phyloP scores from a whole-genome alignment of 2,888 invertebrate species.

The Zaprionus obscuricornis region DNA sequence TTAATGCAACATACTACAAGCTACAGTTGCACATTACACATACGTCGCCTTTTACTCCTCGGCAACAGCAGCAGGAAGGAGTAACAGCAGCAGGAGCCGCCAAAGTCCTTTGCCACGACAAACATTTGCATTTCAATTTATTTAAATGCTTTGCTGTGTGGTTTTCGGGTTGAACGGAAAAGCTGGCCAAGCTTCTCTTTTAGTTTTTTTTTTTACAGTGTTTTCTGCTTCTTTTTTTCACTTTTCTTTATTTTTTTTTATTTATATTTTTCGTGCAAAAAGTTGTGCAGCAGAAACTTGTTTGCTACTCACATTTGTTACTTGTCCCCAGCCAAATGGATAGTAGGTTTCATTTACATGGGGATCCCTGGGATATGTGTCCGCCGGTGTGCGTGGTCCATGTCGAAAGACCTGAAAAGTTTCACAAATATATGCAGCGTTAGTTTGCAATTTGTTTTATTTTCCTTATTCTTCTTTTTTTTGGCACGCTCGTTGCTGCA shows the following conservation, averaged over 20 bases:
- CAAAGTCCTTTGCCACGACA: constrained; percentile 32
- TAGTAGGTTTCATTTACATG: constrained; percentile 86
- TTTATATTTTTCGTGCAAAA: constrained; percentile 39
- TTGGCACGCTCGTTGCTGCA: constrained; percentile 11
- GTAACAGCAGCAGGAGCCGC: no score
- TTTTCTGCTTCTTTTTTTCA: constrained; percentile 3
- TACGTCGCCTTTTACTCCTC: background rate
- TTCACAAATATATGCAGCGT: constrained; percentile 28
- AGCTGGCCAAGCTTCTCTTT: constrained; percentile 13
- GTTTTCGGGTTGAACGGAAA: constrained; percentile 42
- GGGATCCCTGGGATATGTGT: constrained; percentile 90
- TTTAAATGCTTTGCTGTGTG: constrained; percentile 70
- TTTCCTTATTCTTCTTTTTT: no score
- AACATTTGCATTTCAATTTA: constrained; percentile 78
- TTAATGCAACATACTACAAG: constrained; percentile 64
- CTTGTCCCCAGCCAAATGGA: constrained; percentile 91
- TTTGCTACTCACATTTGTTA: constrained; percentile 88
- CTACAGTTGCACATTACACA: background rate
- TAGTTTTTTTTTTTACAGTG: background rate
- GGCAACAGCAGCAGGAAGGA: no score
- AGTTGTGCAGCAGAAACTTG: constrained; percentile 63
- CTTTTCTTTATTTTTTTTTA: constrained; percentile 14
- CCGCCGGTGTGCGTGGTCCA: constrained; percentile 91
- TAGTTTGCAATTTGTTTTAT: constrained; percentile 28
- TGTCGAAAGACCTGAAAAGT: constrained; percentile 88